Percentiles rank a stretch among this genome's conserved stretches.
Conservation (phyloP, 2,888 invertebrate genomes). For the Hirtodrosophila confusa region DNA sequence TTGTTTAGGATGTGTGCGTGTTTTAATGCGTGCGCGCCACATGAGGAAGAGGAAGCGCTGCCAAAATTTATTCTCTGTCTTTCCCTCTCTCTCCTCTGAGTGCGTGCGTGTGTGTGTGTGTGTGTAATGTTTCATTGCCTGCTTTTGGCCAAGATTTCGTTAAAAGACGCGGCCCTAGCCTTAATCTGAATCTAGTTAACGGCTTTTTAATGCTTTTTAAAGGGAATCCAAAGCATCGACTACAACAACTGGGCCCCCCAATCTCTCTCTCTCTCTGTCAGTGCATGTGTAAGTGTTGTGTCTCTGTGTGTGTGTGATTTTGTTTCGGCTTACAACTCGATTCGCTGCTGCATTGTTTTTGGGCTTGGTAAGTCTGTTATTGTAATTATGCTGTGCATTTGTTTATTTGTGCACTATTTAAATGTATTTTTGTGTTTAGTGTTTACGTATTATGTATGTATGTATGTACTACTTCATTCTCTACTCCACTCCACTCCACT, state of each 20-base stretch:
- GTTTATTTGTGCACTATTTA: conserved; percentile 56
- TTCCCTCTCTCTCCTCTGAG: conserved; percentile 7
- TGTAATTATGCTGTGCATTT: conserved; percentile 25
- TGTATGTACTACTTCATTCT: conserved; percentile 6
- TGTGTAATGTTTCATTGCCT: conserved; percentile 24
- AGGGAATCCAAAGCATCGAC: conserved; percentile 21
- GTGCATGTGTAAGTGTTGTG: background rate
- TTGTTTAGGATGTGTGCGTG: conserved; percentile 55
- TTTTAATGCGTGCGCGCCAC: conserved; percentile 53
- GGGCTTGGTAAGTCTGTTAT: conserved; percentile 35
- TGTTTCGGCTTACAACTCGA: conserved; percentile 11
- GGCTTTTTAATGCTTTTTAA: conserved; percentile 28
- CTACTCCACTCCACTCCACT: background rate
- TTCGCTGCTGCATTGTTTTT: conserved; percentile 11
- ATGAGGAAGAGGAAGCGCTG: conserved; percentile 52
- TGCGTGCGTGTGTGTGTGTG: conserved; percentile 11
- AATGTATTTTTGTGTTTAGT: conserved; percentile 44
- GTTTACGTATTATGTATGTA: conserved; percentile 30
- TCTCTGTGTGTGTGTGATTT: background rate
- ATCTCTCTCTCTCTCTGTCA: conserved; percentile 5
- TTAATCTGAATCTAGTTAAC: conserved; percentile 39
- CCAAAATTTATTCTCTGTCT: conserved; percentile 27
- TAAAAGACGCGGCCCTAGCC: conserved; percentile 10
- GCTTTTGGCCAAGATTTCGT: conserved; percentile 22
- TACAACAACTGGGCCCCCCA: conserved; percentile 5